Percentiles rank a stretch among this genome's conserved stretches.
Conservation (phyloP, 2,888 invertebrate species). For the Dioctria rufipes region DNA sequence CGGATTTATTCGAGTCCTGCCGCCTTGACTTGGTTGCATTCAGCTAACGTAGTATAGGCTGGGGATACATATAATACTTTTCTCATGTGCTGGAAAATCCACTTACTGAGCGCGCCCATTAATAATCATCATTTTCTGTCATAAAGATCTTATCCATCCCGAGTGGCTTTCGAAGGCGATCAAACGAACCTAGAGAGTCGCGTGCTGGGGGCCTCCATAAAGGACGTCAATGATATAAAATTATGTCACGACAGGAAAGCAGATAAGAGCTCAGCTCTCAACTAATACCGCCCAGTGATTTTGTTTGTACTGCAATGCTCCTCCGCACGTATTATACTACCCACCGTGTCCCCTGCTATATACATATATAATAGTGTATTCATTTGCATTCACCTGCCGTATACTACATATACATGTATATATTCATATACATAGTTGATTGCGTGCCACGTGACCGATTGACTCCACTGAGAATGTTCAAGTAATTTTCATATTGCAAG, state of each 20-base stretch:
- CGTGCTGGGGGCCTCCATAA: constrained; percentile 52
- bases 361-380: background rate
- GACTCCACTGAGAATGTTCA: constrained; percentile 34
- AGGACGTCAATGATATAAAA: constrained; percentile 67
- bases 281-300: constrained; percentile 45
- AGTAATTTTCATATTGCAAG: constrained; percentile 43
- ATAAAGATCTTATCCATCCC: constrained; percentile 62
- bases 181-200: constrained; percentile 57
- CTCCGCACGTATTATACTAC: constrained; percentile 22
- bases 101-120: constrained; percentile 59
- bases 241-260: constrained; percentile 72
- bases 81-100: constrained; percentile 13
- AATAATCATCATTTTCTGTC: constrained; percentile 63
- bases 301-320: constrained; percentile 50
- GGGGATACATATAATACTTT: background rate
- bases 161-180: constrained; percentile 57
- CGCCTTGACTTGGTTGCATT: background rate
- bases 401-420: too few species aligned
- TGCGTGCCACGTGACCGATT: constrained; percentile 59
- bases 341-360: background rate
- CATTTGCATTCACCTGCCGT: constrained; percentile 56
- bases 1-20: background rate
- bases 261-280: constrained; percentile 67
- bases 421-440: background rate
- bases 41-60: background rate